A percentile compares a stretch with the other conserved stretches of the same genome.
These are phyloP conservation scores for Ridgeia piscesae DNA, from an alignment of 1,140 invertebrate species.

Conservation along the genomic window DNA sequence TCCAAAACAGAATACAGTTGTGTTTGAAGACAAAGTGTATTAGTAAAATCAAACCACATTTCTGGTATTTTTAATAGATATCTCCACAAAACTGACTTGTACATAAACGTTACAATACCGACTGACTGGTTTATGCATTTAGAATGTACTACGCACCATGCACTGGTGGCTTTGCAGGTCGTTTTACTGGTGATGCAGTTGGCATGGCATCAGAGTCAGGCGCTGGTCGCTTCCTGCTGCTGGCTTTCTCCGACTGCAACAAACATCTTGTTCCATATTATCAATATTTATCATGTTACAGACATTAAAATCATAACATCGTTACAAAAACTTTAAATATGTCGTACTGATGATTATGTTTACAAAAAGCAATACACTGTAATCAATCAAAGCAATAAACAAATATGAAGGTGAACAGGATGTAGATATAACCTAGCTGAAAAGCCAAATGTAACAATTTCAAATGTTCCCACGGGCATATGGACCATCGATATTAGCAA, in stretches of 20 bases:
- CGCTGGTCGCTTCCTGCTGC: background rate
- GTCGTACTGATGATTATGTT: background rate
- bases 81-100: background rate
- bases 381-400: too few relatives aligned
- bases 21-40: background rate
- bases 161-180: background rate
- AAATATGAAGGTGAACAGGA: background rate
- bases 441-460: background rate
- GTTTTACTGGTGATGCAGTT: background rate
- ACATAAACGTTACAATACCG: background rate
- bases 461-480: too few relatives aligned
- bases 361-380: background rate
- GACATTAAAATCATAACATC: background rate
- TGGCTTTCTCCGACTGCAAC: background rate
- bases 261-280: background rate
- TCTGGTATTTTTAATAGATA: background rate
- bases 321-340: background rate
- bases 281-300: background rate
- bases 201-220: background rate
- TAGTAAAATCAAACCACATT: background rate
- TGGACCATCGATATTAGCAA: too few relatives aligned
- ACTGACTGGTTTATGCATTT: background rate
- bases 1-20: background rate
- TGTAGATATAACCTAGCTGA: background rate
- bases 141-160: background rate